phyloP scores from a whole-genome alignment of 2,888 invertebrate genomes.

The Drosophila cyrtoloma region DNA sequence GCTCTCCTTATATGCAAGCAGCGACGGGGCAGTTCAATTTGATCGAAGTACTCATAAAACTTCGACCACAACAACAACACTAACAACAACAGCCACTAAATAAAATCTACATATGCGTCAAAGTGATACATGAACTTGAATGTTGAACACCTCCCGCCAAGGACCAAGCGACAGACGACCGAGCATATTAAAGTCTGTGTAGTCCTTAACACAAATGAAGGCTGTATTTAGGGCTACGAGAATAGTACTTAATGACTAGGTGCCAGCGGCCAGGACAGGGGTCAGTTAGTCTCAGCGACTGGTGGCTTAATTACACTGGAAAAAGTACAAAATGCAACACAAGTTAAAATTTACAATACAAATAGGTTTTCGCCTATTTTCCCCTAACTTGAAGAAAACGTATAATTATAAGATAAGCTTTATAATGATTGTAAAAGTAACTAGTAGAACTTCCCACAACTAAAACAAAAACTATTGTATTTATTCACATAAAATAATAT shows the following conservation, averaged over 20 bases:
- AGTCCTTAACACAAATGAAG: conserved; percentile 8
- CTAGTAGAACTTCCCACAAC: not conserved
- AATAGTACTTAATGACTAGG: not conserved
- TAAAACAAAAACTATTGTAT: too few species aligned
- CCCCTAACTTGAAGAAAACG: not conserved
- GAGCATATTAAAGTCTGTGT: conserved; percentile 21
- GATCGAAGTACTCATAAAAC: conserved; percentile 65
- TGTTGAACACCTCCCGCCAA: conserved; percentile 51
- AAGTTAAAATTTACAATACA: not conserved
- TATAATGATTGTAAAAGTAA: not conserved
- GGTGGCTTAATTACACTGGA: not conserved
- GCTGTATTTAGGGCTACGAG: conserved; percentile 33
- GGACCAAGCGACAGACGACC: conserved; percentile 21
- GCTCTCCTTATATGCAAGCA: not conserved
- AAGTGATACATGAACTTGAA: conserved; percentile 70
- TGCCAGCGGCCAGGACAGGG: not conserved
- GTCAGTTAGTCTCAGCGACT: not conserved
- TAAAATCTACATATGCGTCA: conserved; percentile 57
- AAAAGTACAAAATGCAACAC: not conserved
- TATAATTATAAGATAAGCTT: not conserved
- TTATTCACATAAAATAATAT: not conserved
- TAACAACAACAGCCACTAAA: not conserved
- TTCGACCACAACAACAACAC: conserved; percentile 33
- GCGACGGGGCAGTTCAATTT: conserved; percentile 42
- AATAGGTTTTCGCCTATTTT: not conserved